A percentile compares a stretch with the other conserved stretches of the same genome.
Conservation (phyloP, 2,113 vertebrate species). For the Tor tambroides region DNA sequence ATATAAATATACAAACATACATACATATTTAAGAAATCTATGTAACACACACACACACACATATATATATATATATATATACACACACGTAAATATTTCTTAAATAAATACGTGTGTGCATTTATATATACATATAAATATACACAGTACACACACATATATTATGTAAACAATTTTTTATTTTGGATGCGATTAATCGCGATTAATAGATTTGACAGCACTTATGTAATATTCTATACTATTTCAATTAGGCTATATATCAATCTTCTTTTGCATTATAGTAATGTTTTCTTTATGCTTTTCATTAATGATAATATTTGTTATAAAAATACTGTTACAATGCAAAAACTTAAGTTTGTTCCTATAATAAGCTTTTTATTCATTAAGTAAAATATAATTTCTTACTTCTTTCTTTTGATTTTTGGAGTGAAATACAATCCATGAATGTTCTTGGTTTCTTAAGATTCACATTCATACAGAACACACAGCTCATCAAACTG, state of each 20-base stretch:
- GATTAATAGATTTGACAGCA: no score
- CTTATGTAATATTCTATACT: not conserved
- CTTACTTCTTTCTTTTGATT: not conserved
- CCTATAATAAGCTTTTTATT: not conserved
- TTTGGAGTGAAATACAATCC: not conserved
- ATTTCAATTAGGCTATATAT: not conserved
- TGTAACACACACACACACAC: no score
- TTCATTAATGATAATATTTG: not conserved
- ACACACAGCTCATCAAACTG: slow-evolving; percentile 48
- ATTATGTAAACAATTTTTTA: no score
- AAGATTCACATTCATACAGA: not conserved
- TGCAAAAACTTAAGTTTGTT: not conserved
- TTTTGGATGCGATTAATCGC: no score
- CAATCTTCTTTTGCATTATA: not conserved
- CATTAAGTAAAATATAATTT: not conserved
- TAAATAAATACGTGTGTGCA: no score
- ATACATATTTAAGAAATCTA: no score
- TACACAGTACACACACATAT: no score
- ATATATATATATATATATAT: no score
- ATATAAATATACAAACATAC: no score
- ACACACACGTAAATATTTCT: no score
- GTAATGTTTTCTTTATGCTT: not conserved
- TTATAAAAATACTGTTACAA: not conserved
- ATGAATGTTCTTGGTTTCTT: not conserved
- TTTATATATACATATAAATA: no score